These are phyloP conservation scores for Sandelia bainsii DNA, from an alignment of 2,797 vertebrate genomes.

Conservation along the genomic window DNA sequence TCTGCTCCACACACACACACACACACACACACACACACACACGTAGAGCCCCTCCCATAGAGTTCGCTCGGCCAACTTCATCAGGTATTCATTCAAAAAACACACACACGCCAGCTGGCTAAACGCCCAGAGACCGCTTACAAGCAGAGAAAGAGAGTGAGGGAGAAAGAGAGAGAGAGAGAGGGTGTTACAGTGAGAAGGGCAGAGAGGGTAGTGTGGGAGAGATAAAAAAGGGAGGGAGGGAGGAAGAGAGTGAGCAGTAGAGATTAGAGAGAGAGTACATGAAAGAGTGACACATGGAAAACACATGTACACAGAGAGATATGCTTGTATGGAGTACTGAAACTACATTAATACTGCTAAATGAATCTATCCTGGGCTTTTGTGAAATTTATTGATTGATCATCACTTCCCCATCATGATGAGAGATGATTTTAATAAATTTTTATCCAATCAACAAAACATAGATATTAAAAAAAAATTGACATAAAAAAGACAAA, in stretches of 20 bases:
- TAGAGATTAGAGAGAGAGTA: slow-evolving; percentile 55
- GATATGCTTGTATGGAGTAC: slow-evolving; percentile 1
- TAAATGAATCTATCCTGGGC: background rate
- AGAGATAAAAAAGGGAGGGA: slow-evolving; percentile 52
- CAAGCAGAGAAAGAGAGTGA: slow-evolving; percentile 72
- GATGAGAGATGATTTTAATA: background rate
- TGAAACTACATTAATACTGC: background rate
- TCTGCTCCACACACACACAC: slow-evolving; percentile 58
- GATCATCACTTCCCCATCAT: background rate
- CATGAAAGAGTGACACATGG: slow-evolving; percentile 59
- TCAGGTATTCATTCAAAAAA: slow-evolving; percentile 94
- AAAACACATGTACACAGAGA: slow-evolving; percentile 39
- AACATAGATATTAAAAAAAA: background rate
- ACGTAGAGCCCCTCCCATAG: slow-evolving; percentile 67
- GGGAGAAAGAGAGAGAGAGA: slow-evolving; percentile 37
- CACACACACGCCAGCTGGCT: slow-evolving; percentile 84
- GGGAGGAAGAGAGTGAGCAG: slow-evolving; percentile 46
- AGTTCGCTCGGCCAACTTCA: slow-evolving; percentile 87
- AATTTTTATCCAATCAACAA: background rate
- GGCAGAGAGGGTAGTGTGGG: slow-evolving; percentile 65
- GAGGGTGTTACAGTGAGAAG: slow-evolving; percentile 74
- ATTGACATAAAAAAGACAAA: background rate
- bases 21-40: slow-evolving; percentile 46
- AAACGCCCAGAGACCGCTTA: slow-evolving; percentile 78
- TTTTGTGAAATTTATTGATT: background rate